Percentiles rank a stretch among this genome's conserved stretches.
These are phyloP conservation scores for Epinotia bilunana DNA, from an alignment of 2,888 invertebrate genomes.

Conservation along the genomic window DNA sequence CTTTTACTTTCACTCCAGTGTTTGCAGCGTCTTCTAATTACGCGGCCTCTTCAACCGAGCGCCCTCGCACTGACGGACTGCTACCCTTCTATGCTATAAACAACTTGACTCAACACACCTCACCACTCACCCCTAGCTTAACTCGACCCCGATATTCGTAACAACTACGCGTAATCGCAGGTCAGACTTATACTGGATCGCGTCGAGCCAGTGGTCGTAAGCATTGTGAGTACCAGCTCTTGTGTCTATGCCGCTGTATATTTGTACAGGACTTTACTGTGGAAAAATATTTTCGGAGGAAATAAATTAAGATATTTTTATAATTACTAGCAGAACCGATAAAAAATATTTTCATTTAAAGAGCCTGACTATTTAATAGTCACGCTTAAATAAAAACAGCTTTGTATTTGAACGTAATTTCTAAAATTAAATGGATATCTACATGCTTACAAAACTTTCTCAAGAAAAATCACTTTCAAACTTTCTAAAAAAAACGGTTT, in stretches of 20 bases:
- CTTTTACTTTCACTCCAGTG: slow-evolving; percentile 36
- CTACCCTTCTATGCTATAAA: slow-evolving; percentile 18
- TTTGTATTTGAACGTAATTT: no score
- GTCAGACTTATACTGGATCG: not conserved
- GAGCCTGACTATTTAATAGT: no score
- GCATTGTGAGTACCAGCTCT: not conserved
- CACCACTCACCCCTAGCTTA: not conserved
- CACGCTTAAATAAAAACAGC: no score
- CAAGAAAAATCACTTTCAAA: no score
- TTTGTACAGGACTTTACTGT: slow-evolving; percentile 11
- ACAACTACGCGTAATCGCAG: not conserved
- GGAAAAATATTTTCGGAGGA: slow-evolving; percentile 2
- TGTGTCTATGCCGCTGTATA: slow-evolving; percentile 1
- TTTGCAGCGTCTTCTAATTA: slow-evolving; percentile 43
- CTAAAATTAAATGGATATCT: no score
- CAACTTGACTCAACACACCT: not conserved
- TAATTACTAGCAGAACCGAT: not conserved
- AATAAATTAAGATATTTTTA: not conserved
- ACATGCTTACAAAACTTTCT: no score
- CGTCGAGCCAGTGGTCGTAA: not conserved
- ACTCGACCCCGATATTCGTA: not conserved
- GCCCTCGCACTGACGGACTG: slow-evolving; percentile 27
- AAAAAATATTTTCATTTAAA: no score
- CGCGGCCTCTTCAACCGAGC: slow-evolving; percentile 33
- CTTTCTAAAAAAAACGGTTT: no score